Base-by-base conservation (phyloP, 2,888 invertebrate species). In the Dione vanillae region DNA sequence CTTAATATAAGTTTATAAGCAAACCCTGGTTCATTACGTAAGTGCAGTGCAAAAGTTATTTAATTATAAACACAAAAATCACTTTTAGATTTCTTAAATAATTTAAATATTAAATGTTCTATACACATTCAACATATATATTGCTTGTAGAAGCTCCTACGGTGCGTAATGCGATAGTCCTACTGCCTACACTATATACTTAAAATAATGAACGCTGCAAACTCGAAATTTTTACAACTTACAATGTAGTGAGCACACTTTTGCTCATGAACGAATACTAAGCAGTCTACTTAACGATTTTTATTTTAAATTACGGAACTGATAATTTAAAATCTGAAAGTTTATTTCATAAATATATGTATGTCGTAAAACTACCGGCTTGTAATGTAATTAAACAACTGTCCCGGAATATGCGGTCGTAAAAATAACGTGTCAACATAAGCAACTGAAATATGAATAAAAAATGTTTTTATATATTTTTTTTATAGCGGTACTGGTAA, bases 171-270 rank as follows among this genome's bases (percentile, higher is more conserved):
- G 64, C 47, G 47, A 64, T 64, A 64, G 37, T 64, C 49, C 37
- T 49, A n/a, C n/a, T n/a, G n/a, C n/a, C n/a, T n/a, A 56, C 37
- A 37, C 56, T 40, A 64, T 47, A 49, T 37, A 62, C 47, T 47
- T 62, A 64, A 40, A 40, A 37, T 47, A 64, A 37, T 49, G 49
- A 64, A 19, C 49, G 49, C 19, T 10, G 49, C 20, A 64, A 37
- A 64, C 19, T 19, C 35, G 12, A 37, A 27, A 41, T 65, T 51
- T 56, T 71, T 51, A 56, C 37, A 27, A 51, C 64, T 67, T 67
- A 58, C 65, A 64, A 62, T 62, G 41, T 67, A 45, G 62, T 64
- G 62, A 56, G 64, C 52, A 67, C 8, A 45, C 54, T 11, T 40
- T 54, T 69, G 54, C 47, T 45, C 51, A 37, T 47, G 27, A 45